phyloP scores from a whole-genome alignment of 23 tunicate genomes.

The Trididemnum clinides region DNA sequence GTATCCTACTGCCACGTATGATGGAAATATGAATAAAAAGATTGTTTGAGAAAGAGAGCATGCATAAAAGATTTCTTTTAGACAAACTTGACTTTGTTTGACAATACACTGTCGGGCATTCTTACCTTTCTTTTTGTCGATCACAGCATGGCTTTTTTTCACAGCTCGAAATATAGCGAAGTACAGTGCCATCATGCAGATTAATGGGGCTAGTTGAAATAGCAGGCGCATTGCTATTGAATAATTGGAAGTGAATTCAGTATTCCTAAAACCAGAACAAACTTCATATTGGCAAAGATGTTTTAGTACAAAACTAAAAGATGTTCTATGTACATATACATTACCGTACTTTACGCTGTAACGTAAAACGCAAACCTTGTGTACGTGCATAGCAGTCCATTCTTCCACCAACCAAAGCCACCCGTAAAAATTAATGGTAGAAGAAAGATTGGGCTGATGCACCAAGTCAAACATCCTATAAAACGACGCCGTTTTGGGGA shows the following conservation, averaged over 20 bases:
- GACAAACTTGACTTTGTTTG: too few species aligned
- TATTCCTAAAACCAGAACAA: neutral
- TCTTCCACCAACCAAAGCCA: constrained; percentile 57
- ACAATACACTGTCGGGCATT: too few species aligned
- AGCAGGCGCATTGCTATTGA: constrained; percentile 26
- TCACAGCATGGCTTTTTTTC: constrained; percentile 42
- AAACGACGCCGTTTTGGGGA: constrained; percentile 27
- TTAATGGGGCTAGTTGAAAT: constrained; percentile 47
- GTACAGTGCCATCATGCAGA: constrained; percentile 40
- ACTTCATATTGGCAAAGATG: neutral
- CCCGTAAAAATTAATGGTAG: constrained; percentile 45
- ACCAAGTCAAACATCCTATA: constrained; percentile 21
- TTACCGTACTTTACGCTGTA: too few species aligned
- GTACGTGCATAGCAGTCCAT: constrained; percentile 39
- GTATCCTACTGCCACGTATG: too few species aligned
- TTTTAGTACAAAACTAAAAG: neutral
- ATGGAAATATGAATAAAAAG: too few species aligned
- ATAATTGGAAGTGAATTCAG: constrained; percentile 15
- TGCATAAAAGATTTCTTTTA: too few species aligned
- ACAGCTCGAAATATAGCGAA: constrained; percentile 24
- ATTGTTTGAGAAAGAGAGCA: too few species aligned
- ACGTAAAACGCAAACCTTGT: constrained; percentile 33
- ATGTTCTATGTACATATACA: too few species aligned
- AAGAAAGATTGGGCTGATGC: constrained; percentile 29
- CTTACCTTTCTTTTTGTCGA: constrained; percentile 37